phyloP scores from a whole-genome alignment of 2,797 vertebrate genomes.

The Uromys caudimaculatus region DNA sequence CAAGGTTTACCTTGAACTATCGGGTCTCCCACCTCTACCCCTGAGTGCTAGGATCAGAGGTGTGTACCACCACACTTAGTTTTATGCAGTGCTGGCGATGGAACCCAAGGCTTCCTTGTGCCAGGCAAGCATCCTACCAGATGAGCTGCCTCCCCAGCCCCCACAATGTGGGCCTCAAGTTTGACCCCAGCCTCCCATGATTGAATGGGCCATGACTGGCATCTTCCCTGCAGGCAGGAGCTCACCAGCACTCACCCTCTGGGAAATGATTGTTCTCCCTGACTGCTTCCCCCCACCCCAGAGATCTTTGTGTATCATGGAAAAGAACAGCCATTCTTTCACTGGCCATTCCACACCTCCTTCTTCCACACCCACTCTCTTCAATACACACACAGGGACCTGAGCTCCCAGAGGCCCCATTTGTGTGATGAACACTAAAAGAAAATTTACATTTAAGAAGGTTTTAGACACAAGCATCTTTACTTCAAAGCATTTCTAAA shows the following conservation, averaged over 20 bases:
- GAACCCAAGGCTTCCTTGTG: background rate
- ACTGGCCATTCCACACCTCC: background rate
- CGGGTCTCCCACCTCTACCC: background rate
- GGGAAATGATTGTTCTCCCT: background rate
- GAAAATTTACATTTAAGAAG: constrained; percentile 10
- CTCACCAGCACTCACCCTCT: background rate
- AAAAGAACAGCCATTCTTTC: constrained; percentile 32
- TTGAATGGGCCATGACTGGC: background rate
- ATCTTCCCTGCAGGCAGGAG: background rate
- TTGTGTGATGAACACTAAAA: constrained; percentile 15
- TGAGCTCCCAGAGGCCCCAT: background rate
- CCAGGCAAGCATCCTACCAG: background rate
- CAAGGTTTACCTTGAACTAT: background rate
- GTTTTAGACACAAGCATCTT: constrained; percentile 48
- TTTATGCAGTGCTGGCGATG: background rate
- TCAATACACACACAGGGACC: background rate
- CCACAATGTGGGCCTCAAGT: background rate
- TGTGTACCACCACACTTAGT: background rate
- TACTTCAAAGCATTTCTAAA: constrained; percentile 12
- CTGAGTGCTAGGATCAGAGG: background rate
- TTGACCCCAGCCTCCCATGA: background rate
- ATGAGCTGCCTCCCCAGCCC: background rate
- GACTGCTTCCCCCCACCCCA: background rate
- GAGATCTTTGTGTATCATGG: constrained; percentile 56
- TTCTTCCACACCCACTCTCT: background rate